phyloP scores from a whole-genome alignment of 2,888 invertebrate genomes.

The Drosophila pullipes region DNA sequence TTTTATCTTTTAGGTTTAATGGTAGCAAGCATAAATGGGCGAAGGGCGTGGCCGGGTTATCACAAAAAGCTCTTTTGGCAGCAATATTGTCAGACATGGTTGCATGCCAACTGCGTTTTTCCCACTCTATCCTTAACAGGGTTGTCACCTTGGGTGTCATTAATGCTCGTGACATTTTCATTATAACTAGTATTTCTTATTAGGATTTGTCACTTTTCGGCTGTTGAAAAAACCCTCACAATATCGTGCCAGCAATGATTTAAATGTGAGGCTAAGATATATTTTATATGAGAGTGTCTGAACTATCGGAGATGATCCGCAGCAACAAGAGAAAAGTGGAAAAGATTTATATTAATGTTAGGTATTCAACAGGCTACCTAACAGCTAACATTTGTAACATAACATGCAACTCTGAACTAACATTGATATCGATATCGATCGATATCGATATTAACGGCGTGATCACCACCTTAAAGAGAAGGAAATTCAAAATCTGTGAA shows the following conservation, averaged over 20 bases:
- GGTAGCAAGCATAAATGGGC: constrained; percentile 53
- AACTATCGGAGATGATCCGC: neutral
- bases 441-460: neutral
- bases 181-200: constrained; percentile 68
- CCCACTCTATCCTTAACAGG: constrained; percentile 17
- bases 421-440: neutral
- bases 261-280: constrained; percentile 5
- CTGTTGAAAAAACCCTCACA: constrained; percentile 36
- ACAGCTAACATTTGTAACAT: neutral
- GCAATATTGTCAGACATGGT: constrained; percentile 79
- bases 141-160: constrained; percentile 83
- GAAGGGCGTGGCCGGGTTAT: constrained; percentile 50
- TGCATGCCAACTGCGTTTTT: constrained; percentile 54
- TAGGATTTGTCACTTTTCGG: constrained; percentile 34
- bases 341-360: neutral
- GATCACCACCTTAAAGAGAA: too few species aligned
- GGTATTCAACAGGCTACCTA: too few species aligned
- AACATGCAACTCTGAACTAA: neutral
- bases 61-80: constrained; percentile 79
- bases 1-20: constrained; percentile 82
- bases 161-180: constrained; percentile 84
- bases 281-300: neutral
- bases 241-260: constrained; percentile 30
- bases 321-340: too few species aligned
- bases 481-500: neutral